Conservation (phyloP, 2,888 invertebrate species). For the Acronicta aceris region DNA sequence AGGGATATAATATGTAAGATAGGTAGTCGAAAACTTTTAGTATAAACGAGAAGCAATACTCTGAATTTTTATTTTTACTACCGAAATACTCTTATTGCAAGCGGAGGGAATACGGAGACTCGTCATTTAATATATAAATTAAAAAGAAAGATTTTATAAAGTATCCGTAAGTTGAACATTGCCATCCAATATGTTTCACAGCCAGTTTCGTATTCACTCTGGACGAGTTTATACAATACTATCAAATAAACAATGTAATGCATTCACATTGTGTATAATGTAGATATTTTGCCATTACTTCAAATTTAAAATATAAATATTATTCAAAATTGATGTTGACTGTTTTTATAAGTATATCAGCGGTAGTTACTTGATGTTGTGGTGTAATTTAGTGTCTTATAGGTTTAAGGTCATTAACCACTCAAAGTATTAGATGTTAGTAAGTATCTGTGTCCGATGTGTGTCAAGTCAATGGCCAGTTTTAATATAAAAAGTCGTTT, state of each 20-base stretch:
- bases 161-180: constrained; percentile 33
- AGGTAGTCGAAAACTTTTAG: constrained; percentile 87
- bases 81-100: constrained; percentile 81
- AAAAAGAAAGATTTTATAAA: constrained; percentile 34
- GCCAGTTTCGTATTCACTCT: constrained; percentile 68
- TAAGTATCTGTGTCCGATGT: constrained; percentile 30
- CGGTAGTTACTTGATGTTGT: constrained; percentile 90
- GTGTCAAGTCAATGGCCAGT: constrained; percentile 57
- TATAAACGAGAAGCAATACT: constrained; percentile 89
- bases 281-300: constrained; percentile 88
- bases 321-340: constrained; percentile 90
- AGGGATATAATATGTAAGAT: constrained; percentile 85
- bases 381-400: constrained; percentile 89
- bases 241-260: constrained; percentile 74
- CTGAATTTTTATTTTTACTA: constrained; percentile 86
- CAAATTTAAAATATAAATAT: constrained; percentile 85
- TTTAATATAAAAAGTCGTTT: constrained; percentile 51
- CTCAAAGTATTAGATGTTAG: constrained; percentile 68
- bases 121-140: constrained; percentile 35
- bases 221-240: constrained; percentile 70
- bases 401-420: constrained; percentile 79
- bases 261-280: constrained; percentile 82
- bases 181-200: constrained; percentile 36
- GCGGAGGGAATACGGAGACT: constrained; percentile 72
- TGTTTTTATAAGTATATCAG: constrained; percentile 89